Base-by-base conservation (phyloP, 2,888 invertebrate species). In the Thereva nobilitata region DNA sequence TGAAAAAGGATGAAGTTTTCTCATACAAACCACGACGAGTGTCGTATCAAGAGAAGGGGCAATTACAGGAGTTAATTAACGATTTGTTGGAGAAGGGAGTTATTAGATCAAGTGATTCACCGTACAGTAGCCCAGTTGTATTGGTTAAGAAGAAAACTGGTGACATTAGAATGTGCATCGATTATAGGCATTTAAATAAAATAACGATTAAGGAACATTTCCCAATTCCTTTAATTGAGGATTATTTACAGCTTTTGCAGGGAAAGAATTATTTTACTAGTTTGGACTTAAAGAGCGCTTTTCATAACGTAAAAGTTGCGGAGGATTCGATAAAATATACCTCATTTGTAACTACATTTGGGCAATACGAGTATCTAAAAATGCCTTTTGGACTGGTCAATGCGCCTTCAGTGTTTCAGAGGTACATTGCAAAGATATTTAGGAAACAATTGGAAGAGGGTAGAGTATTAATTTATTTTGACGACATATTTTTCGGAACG, bases 401-500 rank as follows among this genome's bases (percentile, higher is more conserved):
- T 38, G 65, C 52, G 34, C 59, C 71, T 2, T 40, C 65, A 1
- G 38, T 42, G 4, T 69, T 69, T 37, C 72, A 71, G 49, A 64
- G 70, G 54, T 71, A 68, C 53, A 65, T 73, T 6, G 68, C 68
- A 41, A 45, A 35, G 2, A 68, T 72, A 8, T 64, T 72, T 67
- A 40, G 42, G 12, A 35, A 53, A 5, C 38, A 66, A 12, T 61
- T 73, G 6, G 49, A 38, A 45, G 35, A 45, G 4, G 65, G 65
- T 4, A 49, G 70, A 23, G 47, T 72, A 6, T 53, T 73, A 2
- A 63, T 64, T 64, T 73, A 69, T 63, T 68, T 73, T 50, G 73
- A 73, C 54, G 72, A 70, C 59, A 63, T 74, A 12, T 38, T 73
- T 38, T 66, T 72, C 8, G 67, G 67, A 10, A 68, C 68, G 4